These are phyloP conservation scores for Actinemys pallida DNA, from an alignment of 2,113 vertebrate species.

Conservation along the genomic window DNA sequence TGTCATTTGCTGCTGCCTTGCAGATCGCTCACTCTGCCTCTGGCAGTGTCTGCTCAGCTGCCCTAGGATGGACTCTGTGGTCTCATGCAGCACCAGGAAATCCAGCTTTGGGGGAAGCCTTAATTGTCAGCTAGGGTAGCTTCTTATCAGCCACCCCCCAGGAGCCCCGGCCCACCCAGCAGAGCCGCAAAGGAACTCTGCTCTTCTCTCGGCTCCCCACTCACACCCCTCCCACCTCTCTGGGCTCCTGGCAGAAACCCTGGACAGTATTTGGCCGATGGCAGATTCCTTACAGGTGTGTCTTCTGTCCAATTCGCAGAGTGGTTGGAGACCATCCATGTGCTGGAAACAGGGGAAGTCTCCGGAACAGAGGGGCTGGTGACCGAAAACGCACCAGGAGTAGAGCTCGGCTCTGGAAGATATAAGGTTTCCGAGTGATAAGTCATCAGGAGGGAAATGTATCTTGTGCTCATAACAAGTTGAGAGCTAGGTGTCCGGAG, in stretches of 20 bases:
- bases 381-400: fast-evolving
- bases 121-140: neutral
- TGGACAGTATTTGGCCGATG: neutral
- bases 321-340: neutral
- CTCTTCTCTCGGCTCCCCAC: neutral
- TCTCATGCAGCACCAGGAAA: neutral
- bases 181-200: neutral
- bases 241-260: neutral
- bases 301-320: neutral
- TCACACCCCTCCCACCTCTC: neutral
- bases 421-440: neutral
- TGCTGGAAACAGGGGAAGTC: neutral
- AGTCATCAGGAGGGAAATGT: neutral
- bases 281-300: constrained; percentile 7
- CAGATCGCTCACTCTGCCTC: neutral
- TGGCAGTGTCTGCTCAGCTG: too few species aligned
- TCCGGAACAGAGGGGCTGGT: neutral
- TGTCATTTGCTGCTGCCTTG: neutral
- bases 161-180: neutral
- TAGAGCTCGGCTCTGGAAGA: neutral
- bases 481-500: neutral
- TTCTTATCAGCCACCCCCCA: too few species aligned
- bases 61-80: too few species aligned
- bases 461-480: fast-evolving
- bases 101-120: neutral